Evolutionary conservation across 2,888 invertebrate genomes (phyloP).

Genomic region (Philopedon plagiatum): DNA sequence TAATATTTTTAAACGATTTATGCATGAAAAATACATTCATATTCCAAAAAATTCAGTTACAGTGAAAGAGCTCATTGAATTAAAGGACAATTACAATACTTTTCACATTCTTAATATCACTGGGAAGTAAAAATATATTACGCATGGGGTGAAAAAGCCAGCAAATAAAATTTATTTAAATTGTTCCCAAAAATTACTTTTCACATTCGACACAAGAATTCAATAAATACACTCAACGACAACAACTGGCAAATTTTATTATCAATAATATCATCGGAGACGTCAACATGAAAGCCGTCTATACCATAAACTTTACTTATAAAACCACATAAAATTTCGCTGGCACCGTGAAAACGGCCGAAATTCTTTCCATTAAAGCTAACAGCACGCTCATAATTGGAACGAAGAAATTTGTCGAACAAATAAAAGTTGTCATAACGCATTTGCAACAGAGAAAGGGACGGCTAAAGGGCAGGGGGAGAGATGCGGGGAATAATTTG

Average conservation of each 20-base stretch:
- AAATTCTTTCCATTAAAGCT: conserved; percentile 51
- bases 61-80: too few species aligned
- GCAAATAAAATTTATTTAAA: not conserved
- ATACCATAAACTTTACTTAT: conserved; percentile 33
- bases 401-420: conserved; percentile 49
- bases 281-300: conserved; percentile 21
- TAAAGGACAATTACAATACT: too few species aligned
- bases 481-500: conserved; percentile 38
- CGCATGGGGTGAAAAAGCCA: too few species aligned
- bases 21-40: too few species aligned
- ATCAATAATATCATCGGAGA: conserved; percentile 36
- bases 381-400: conserved; percentile 50
- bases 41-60: too few species aligned
- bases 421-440: conserved; percentile 51
- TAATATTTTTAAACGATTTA: too few species aligned
- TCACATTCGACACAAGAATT: not conserved
- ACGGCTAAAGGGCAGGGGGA: conserved; percentile 11
- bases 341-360: conserved; percentile 47
- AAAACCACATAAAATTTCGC: conserved; percentile 47
- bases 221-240: conserved; percentile 17
- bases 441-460: conserved; percentile 42
- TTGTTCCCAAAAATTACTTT: not conserved
- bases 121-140: too few species aligned
- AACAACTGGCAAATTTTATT: conserved; percentile 34
- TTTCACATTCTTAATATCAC: too few species aligned